Conservation (phyloP, 92 coral and sea anemone genomes). For the Muricea muricata region DNA sequence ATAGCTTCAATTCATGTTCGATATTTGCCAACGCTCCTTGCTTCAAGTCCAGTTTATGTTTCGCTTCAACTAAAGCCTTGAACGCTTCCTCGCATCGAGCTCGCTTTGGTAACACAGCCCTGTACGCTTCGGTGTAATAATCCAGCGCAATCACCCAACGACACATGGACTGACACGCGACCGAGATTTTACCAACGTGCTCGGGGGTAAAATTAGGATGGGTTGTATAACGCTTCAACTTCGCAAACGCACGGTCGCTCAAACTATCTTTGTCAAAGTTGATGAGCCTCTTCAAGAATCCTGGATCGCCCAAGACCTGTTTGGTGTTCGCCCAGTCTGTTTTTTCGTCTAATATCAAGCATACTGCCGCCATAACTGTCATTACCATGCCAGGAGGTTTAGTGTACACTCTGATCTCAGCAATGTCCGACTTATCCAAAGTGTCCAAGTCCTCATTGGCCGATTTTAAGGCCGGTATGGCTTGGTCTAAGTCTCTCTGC, state of each 20-base stretch:
- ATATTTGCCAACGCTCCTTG: constrained; percentile 83
- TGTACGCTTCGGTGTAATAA: constrained; percentile 94
- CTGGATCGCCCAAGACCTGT: constrained; percentile 82
- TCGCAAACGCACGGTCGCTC: constrained; percentile 76
- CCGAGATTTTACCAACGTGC: constrained; percentile 92
- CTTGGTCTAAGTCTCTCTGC: constrained; percentile 86
- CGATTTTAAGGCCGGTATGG: constrained; percentile 79
- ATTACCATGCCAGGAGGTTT: constrained; percentile 98
- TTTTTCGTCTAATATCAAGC: constrained; percentile 89
- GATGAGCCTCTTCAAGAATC: constrained; percentile 89
- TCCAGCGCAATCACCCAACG: constrained; percentile 97
- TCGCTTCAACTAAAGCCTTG: constrained; percentile 76
- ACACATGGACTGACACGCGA: constrained; percentile 96
- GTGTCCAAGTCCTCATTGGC: constrained; percentile 87
- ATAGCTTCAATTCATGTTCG: constrained; percentile 85
- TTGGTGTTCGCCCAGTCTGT: constrained; percentile 97
- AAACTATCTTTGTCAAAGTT: constrained; percentile 81
- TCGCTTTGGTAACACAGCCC: constrained; percentile 92
- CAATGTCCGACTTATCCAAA: constrained; percentile 94
- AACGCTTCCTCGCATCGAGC: constrained; percentile 92
- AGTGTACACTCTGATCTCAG: constrained; percentile 98
- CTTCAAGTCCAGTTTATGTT: constrained; percentile 81
- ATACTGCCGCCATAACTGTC: constrained; percentile 94
- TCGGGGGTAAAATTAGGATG: constrained; percentile 96
- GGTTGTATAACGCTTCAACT: constrained; percentile 70